These are phyloP conservation scores for Phodopus roborovskii DNA, from an alignment of 2,113 vertebrate species.

Conservation along the genomic window DNA sequence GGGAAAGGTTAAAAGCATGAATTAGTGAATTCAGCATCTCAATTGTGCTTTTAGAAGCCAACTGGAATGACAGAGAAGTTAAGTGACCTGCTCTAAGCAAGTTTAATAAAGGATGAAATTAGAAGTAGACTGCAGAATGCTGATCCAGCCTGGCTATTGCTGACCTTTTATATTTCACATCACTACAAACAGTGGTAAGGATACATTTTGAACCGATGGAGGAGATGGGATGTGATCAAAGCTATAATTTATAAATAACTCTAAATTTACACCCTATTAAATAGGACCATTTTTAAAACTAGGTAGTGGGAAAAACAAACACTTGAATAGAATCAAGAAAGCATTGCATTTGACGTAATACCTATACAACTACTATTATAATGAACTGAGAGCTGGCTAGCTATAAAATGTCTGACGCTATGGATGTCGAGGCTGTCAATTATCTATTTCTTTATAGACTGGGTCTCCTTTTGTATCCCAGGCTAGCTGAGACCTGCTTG, in stretches of 20 bases:
- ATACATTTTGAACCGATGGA: constrained; percentile 6
- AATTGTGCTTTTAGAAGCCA: neutral
- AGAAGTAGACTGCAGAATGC: neutral
- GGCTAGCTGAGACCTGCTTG: neutral
- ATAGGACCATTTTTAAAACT: constrained; percentile 8
- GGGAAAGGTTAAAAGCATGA: neutral
- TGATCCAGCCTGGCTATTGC: neutral
- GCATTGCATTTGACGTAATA: neutral
- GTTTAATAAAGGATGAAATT: neutral
- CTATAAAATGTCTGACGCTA: neutral
- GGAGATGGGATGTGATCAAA: neutral
- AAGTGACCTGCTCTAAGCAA: neutral
- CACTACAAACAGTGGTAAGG: neutral
- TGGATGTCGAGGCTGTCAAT: neutral
- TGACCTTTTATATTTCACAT: neutral
- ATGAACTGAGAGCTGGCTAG: neutral
- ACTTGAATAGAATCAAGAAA: neutral
- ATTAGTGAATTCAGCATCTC: neutral
- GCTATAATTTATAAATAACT: neutral
- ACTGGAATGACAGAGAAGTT: neutral
- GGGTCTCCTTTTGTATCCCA: neutral
- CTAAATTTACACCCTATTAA: constrained; percentile 39
- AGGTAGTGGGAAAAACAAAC: neutral
- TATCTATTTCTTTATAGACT: neutral
- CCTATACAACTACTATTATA: neutral